Evolutionary conservation across 1,140 invertebrate species (phyloP), one percentile per base, ranked within the genome.

Genomic region (Drosophila novamexicana): DNA sequence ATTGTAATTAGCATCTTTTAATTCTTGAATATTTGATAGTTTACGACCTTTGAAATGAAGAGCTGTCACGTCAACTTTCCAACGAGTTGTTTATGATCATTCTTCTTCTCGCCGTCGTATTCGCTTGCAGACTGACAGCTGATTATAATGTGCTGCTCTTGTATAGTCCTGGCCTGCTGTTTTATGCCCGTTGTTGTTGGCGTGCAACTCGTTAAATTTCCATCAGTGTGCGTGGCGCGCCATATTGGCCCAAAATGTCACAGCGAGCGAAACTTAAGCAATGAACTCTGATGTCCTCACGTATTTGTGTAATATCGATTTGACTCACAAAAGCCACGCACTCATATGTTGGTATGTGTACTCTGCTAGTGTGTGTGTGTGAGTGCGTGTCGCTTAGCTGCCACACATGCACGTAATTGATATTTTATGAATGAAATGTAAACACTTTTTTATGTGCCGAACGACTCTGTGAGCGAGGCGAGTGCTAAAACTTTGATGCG

Each of bases 401-500:
- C 74, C 83, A 82, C 83, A 88, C 83, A 88, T 88, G 83, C 75
- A 70, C 72, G 83, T 88, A 88, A 88, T 88, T 88, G 83, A 88
- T 88, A 88, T 88, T 88, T 88, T 88, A 88, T 88, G 83, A 88
- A 88, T 88, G 83, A 79, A 88, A 83, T 88, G 83, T 88, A 88
- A 88, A 88, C 84, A 88, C 77, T 88, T 88, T 88, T 83, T 88
- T 82, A 88, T 81, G 83, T 77, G 71, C 45, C 66, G 39, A 49
- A 22, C 42, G 49, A 64, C 59, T 42, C 42, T 36, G 59, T 29
- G 14, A 44, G 5, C 6, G 14, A 37, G 42, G 29, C 61, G 61
- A 73, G 37, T 59, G 42, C 6, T 18, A 42, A 47, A 56, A 72
- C 47, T 71, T 62, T 42, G 66, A 73, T 67, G 64, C 34, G 47